Evolutionary conservation across 2,797 vertebrate species (phyloP), one percentile per base, ranked within the genome.

Genomic region (Glyptemys insculpta): DNA sequence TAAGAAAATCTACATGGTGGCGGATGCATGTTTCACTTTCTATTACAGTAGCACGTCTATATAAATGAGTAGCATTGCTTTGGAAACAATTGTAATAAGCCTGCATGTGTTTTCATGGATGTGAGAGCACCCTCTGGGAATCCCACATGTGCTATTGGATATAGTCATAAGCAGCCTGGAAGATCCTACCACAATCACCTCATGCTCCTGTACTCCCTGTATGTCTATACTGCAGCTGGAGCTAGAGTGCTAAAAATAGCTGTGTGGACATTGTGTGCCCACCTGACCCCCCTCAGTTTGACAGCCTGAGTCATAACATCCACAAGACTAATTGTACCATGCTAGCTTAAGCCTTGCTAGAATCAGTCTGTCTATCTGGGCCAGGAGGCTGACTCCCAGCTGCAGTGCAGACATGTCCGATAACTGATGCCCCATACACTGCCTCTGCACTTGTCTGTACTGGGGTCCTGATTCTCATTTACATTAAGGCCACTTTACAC

Each of bases 381-480:
- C 62, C 34, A n/a, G 34, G 15, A 65, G 18, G 62, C 34, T 65
- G 62, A 8, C 8, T 65, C 62, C 62, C 34, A 65, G 62, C 34
- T n/a, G 16, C 62, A 65, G 34, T n/a, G 34, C 10, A 65, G 62
- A 15, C 34, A n/a, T 65, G 8, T n/a, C 62, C 14, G 5, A 62
- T 62, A 62, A 62, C 90, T 94, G 90, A 85, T 93, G 57, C 89
- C 94, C 79, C 87, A 78, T 91, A 84, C 86, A 54, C 16, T 19
- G 62, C 34, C 62, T 65, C 18, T 5, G 18, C 62, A n/a, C 34
- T 65, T 65, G 62, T 65, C 34, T 92, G 76, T 47, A 87, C 80
- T 95, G 86, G 85, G 82, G 87, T 34, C 93, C 92, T 57, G 47
- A 9, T 12, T 93, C 68, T 88, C 76, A 31, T 76, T 96, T 84